phyloP scores from a whole-genome alignment of 92 coral and sea anemone species.

The Galaxea fascicularis region DNA sequence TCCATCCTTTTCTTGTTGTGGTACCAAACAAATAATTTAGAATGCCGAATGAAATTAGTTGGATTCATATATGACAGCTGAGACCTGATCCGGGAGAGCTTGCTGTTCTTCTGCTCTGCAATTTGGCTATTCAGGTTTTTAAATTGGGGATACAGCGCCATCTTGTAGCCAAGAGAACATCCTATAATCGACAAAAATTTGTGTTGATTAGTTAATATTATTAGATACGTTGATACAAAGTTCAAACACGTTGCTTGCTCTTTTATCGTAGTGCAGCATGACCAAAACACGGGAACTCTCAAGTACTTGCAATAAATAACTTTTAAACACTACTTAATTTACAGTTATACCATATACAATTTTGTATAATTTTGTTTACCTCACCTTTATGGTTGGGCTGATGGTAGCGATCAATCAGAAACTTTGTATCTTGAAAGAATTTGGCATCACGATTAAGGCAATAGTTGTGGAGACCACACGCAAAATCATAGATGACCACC shows the following conservation, averaged over 20 bases:
- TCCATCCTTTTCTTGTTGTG: constrained; percentile 21
- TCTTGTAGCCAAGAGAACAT: constrained; percentile 40
- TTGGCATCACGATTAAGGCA: not conserved
- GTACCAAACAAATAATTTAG: constrained; percentile 16
- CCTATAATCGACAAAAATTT: not conserved
- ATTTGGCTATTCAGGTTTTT: constrained; percentile 28
- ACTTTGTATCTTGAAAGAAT: not conserved
- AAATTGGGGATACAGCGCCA: constrained; percentile 20
- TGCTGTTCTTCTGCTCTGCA: constrained; percentile 27
- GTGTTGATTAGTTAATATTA: too few relatives aligned
- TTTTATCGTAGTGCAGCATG: too few relatives aligned
- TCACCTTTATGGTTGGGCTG: not conserved
- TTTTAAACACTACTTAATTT: too few relatives aligned
- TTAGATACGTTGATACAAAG: too few relatives aligned
- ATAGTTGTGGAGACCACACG: not conserved
- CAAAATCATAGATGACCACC: not conserved
- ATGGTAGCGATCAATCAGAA: not conserved
- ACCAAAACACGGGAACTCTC: too few relatives aligned
- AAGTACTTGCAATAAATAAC: too few relatives aligned
- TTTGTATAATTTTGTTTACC: not conserved
- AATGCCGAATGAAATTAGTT: constrained; percentile 12
- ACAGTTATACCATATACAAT: too few relatives aligned
- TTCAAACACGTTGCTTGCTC: too few relatives aligned
- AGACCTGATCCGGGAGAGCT: constrained; percentile 6
- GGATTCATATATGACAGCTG: constrained; percentile 41